phyloP scores from a whole-genome alignment of 1,140 invertebrate species.

The Eueides isabella region DNA sequence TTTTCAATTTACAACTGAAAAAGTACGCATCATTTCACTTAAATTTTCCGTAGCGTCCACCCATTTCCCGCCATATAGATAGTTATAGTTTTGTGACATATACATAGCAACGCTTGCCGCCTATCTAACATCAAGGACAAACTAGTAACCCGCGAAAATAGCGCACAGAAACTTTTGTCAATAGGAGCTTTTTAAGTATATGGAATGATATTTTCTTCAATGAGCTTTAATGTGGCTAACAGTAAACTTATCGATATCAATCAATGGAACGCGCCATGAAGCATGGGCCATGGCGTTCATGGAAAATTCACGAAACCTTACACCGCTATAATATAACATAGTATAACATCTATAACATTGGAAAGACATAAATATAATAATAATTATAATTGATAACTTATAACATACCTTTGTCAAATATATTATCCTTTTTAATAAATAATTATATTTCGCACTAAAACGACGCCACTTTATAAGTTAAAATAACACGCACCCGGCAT shows the following conservation, averaged over 20 bases:
- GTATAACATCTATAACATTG: background rate
- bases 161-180: conserved; percentile 13
- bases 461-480: conserved; percentile 69
- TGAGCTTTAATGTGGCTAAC: conserved; percentile 25
- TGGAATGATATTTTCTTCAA: background rate
- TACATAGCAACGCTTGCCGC: conserved; percentile 59
- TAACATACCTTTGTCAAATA: conserved; percentile 27
- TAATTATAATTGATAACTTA: background rate
- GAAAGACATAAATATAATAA: background rate
- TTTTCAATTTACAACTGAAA: conserved; percentile 47
- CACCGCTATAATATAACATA: conserved; percentile 27
- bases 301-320: conserved; percentile 73
- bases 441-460: conserved; percentile 56
- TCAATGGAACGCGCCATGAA: conserved; percentile 63
- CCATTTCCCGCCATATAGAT: conserved; percentile 47
- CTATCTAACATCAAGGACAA: conserved; percentile 63
- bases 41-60: conserved; percentile 31
- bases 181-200: background rate
- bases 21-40: conserved; percentile 17
- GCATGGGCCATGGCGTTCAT: conserved; percentile 72
- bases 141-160: conserved; percentile 54
- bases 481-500: conserved; percentile 77
- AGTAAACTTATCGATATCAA: conserved; percentile 57
- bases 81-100: conserved; percentile 43
- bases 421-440: conserved; percentile 28